Evolutionary conservation across 1,140 invertebrate species (phyloP), one percentile per base, ranked within the genome.

Genomic region (Bicyclus anynana): DNA sequence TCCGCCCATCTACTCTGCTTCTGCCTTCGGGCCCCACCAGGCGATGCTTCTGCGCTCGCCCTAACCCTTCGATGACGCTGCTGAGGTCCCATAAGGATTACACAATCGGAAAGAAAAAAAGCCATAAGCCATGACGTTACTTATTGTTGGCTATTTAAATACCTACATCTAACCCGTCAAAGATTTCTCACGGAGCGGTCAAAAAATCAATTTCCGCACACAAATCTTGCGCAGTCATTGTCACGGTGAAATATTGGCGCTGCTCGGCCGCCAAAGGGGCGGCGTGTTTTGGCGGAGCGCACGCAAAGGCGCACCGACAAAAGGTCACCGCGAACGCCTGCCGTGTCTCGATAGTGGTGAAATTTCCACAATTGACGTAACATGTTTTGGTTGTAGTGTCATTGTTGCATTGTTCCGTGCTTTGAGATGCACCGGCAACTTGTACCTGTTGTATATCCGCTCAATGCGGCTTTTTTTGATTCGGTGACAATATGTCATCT

Each of bases 141-240:
- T 42, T 46, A 48, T 33, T 26, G 55, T 51, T 50, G 27, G 29
- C 20, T 47, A 62, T 65, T 70, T 70, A n/a, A n/a, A n/a, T 18
- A 57, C 62, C 65, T 64, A 44, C 58, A 61, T 49, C 33, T 68
- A 81, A 81, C 74, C 77, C 82, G 80, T 81, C 82, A 82, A 80
- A 77, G 72, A 69, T 78, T 84, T 84, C 84, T 77, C 84, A 86
- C 80, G 81, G 58, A 51, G 38, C 61, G 59, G 42, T 72, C 60
- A 79, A 86, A 85, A 87, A 86, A 83, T 80, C 80, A 79, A 87
- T 87, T 87, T 87, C 84, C 84, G 84, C 80, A 87, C 78, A 87
- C 84, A 84, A 86, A 85, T 82, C 75, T 75, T 67, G 70, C 74
- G 29, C 40, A 55, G 81, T 84, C 80, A 86, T 87, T 87, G 84